A percentile compares a stretch with the other conserved stretches of the same genome.
Evolutionary conservation across 2,797 vertebrate genomes (phyloP).

Genomic region (Sebastes matsubarae): DNA sequence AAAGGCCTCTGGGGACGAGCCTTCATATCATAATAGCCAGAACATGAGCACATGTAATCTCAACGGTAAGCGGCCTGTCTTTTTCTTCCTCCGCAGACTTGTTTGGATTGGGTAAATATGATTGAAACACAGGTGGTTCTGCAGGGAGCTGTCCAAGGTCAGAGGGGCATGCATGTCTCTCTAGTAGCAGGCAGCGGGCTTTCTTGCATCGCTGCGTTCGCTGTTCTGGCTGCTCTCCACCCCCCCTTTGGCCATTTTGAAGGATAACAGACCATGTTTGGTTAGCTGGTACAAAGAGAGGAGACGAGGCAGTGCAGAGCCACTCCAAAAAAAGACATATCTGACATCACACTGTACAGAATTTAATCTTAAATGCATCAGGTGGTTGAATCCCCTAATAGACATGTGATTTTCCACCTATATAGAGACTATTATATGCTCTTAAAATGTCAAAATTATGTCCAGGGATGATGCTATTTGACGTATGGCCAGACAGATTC

Average conservation of each 20-base stretch:
- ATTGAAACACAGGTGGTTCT: conserved; percentile 14
- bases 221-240: conserved; percentile 33
- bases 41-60: neutral
- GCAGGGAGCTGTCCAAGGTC: conserved; percentile 47
- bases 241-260: conserved; percentile 34
- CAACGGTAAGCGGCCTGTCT: neutral
- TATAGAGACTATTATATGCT: neutral
- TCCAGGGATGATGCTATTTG: neutral
- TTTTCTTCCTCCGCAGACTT: neutral
- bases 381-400: neutral
- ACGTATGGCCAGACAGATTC: neutral
- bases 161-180: conserved; percentile 31
- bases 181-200: neutral
- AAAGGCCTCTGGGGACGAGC: neutral
- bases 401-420: neutral
- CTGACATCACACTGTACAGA: neutral
- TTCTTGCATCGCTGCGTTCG: conserved; percentile 30
- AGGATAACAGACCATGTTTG: conserved; percentile 68
- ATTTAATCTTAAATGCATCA: conserved; percentile 12
- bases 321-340: conserved; percentile 29
- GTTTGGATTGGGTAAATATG: neutral
- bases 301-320: conserved; percentile 1
- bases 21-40: neutral
- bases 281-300: conserved; percentile 40
- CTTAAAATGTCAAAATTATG: neutral